These are phyloP conservation scores for Dasysyrphus tricinctus DNA, from an alignment of 2,888 invertebrate species.

Conservation along the genomic window DNA sequence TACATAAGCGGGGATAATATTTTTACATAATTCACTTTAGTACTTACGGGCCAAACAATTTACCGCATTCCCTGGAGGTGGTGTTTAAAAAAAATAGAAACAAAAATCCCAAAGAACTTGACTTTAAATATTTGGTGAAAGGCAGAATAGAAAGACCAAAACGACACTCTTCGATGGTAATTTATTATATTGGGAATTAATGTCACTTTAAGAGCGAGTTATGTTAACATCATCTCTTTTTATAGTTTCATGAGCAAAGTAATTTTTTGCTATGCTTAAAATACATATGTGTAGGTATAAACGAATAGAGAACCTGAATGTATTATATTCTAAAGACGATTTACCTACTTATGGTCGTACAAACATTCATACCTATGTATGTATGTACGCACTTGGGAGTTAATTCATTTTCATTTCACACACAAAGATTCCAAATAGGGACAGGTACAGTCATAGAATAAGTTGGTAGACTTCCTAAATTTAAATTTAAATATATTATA, in stretches of 20 bases:
- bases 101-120: not conserved
- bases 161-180: not conserved
- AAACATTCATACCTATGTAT: no score
- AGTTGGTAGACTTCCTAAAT: no score
- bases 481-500: no score
- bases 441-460: no score
- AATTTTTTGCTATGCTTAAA: not conserved
- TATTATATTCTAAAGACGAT: no score
- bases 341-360: no score
- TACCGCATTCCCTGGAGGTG: not conserved
- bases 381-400: not conserved
- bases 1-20: slow-evolving; percentile 9
- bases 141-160: not conserved
- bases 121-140: slow-evolving; percentile 21
- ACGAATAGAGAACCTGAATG: not conserved
- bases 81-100: not conserved
- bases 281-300: no score
- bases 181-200: slow-evolving; percentile 22
- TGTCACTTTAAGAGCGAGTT: slow-evolving; percentile 1
- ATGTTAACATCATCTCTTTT: not conserved
- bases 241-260: not conserved
- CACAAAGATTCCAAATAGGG: not conserved
- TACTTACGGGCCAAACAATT: slow-evolving; percentile 27
- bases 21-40: slow-evolving; percentile 32
- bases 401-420: not conserved